Percentiles rank a stretch among this genome's conserved stretches.
phyloP scores from a whole-genome alignment of 2,888 invertebrate genomes.

The Scrobipalpa atriplicella region DNA sequence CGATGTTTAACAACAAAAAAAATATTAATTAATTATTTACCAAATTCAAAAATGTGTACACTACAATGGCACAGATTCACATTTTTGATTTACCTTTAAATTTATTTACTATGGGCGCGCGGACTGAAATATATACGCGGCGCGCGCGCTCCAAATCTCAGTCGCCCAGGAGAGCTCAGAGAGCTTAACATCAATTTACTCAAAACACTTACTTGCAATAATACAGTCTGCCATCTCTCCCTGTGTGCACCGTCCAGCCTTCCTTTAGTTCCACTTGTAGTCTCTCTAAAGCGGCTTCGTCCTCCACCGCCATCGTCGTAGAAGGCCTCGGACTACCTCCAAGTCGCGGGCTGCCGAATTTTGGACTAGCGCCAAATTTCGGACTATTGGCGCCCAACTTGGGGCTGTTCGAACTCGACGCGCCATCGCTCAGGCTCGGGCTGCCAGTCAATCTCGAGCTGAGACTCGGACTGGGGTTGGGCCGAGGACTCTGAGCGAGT shows the following conservation, averaged over 20 bases:
- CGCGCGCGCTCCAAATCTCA: too few relatives aligned
- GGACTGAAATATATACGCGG: too few relatives aligned
- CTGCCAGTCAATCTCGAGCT: slow-evolving; percentile 57
- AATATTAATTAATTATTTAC: too few relatives aligned
- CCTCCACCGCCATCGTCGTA: slow-evolving; percentile 58
- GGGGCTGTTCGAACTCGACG: slow-evolving; percentile 58
- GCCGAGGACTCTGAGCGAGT: slow-evolving; percentile 60
- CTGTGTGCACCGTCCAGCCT: slow-evolving; percentile 91
- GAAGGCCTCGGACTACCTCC: slow-evolving; percentile 70
- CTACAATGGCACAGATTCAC: too few relatives aligned
- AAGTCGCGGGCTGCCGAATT: slow-evolving; percentile 66
- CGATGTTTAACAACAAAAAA: too few relatives aligned
- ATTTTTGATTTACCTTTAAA: too few relatives aligned
- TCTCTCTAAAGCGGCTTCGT: slow-evolving; percentile 77
- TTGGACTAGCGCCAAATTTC: slow-evolving; percentile 64
- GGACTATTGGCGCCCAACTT: slow-evolving; percentile 55
- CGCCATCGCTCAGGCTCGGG: slow-evolving; percentile 62
- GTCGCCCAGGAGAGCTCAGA: too few relatives aligned
- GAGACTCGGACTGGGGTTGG: slow-evolving; percentile 58
- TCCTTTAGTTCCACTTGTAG: slow-evolving; percentile 84
- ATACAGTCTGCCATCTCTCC: slow-evolving; percentile 91
- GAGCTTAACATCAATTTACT: neutral
- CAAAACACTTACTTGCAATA: slow-evolving; percentile 97
- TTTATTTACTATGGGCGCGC: too few relatives aligned
- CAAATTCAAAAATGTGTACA: too few relatives aligned